Percentiles rank a stretch among this genome's conserved stretches.
These are phyloP conservation scores for Numida meleagris DNA, from an alignment of 2,113 vertebrate genomes.

Conservation along the genomic window DNA sequence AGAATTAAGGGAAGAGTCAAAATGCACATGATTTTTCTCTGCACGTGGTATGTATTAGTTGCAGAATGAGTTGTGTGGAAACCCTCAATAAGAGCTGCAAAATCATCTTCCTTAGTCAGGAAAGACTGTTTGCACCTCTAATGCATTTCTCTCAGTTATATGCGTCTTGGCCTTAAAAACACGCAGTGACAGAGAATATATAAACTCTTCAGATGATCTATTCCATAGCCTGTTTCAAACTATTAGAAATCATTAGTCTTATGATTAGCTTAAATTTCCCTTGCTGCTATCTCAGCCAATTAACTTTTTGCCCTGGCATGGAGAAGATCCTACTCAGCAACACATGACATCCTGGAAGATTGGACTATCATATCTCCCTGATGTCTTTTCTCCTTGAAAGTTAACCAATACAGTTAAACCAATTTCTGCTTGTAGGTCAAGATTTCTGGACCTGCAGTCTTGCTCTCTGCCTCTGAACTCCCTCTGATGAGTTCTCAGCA, in stretches of 20 bases:
- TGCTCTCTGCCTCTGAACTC: neutral
- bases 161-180: neutral
- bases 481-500: neutral
- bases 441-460: neutral
- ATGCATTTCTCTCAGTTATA: neutral
- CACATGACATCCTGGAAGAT: neutral
- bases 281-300: neutral
- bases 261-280: neutral
- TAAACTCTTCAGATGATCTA: neutral
- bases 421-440: neutral
- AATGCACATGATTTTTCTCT: fast-evolving
- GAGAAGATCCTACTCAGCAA: neutral
- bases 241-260: neutral
- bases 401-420: neutral
- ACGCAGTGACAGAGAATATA: neutral
- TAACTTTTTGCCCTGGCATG: neutral
- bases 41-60: fast-evolving
- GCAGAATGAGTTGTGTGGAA: neutral
- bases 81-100: neutral
- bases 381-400: neutral
- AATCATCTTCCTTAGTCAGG: neutral
- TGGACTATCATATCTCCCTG: neutral
- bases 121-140: neutral
- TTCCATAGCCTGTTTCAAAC: neutral
- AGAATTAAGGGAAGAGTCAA: neutral